These are phyloP conservation scores for Endomychus coccineus DNA, from an alignment of 2,888 invertebrate genomes.

Conservation along the genomic window DNA sequence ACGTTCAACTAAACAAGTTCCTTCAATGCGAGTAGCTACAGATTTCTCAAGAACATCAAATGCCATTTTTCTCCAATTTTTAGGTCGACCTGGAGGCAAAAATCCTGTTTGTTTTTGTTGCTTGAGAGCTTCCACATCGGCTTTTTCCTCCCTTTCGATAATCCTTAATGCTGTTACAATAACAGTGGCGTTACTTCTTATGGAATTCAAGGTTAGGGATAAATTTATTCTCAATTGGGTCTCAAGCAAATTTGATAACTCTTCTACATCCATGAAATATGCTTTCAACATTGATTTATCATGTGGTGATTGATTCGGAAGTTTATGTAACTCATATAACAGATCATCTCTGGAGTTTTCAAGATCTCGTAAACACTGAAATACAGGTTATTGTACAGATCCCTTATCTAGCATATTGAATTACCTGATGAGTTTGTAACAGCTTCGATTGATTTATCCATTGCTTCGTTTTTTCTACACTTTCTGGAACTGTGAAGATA, in stretches of 20 bases:
- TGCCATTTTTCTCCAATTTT: slow-evolving; percentile 81
- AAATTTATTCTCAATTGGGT: slow-evolving; percentile 88
- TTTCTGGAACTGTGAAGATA: slow-evolving; percentile 95
- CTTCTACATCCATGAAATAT: slow-evolving; percentile 93
- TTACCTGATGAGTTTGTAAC: slow-evolving; percentile 83
- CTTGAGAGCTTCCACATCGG: slow-evolving; percentile 78
- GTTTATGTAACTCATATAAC: slow-evolving; percentile 85
- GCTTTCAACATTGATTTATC: slow-evolving; percentile 90
- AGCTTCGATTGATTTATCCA: slow-evolving; percentile 93
- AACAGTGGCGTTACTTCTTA: slow-evolving; percentile 87
- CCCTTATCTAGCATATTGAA: neutral
- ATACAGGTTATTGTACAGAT: slow-evolving; percentile 18
- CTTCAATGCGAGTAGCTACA: slow-evolving; percentile 81
- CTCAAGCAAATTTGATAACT: slow-evolving; percentile 78
- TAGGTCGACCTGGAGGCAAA: slow-evolving; percentile 89
- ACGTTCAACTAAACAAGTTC: slow-evolving; percentile 89
- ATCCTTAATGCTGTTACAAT: slow-evolving; percentile 94
- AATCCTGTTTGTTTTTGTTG: slow-evolving; percentile 78
- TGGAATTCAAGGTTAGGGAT: slow-evolving; percentile 85
- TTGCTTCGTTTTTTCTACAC: slow-evolving; percentile 87
- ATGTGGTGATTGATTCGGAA: slow-evolving; percentile 83
- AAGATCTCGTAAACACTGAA: slow-evolving; percentile 81
- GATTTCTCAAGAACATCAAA: slow-evolving; percentile 74
- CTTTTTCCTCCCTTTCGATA: slow-evolving; percentile 93
- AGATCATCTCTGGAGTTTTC: slow-evolving; percentile 96